Conservation (phyloP, 2,797 vertebrate genomes). For the Notoglanidium macrostoma region DNA sequence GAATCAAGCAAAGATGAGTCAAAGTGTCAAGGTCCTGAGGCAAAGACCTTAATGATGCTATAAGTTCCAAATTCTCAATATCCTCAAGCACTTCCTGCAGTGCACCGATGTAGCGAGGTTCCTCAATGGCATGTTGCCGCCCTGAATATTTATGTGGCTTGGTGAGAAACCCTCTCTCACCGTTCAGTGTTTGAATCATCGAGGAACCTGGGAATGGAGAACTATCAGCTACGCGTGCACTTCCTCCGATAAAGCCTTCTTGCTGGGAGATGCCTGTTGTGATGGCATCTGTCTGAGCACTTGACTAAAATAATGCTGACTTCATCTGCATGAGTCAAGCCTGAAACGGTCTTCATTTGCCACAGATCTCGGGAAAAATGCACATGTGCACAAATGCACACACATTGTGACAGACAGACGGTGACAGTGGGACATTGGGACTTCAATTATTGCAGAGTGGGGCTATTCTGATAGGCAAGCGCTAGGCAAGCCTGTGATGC, state of each 20-base stretch:
- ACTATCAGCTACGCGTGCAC: constrained; percentile 21
- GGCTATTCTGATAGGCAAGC: constrained; percentile 23
- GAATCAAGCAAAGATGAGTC: constrained; percentile 28
- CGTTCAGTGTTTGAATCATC: constrained; percentile 16
- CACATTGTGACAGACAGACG: constrained; percentile 12
- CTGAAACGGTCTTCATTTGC: neutral
- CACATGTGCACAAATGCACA: constrained; percentile 4
- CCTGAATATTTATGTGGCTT: constrained; percentile 42
- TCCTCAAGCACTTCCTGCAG: constrained; percentile 27
- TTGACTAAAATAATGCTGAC: constrained; percentile 34
- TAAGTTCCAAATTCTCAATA: constrained; percentile 11
- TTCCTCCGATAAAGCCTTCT: constrained; percentile 31
- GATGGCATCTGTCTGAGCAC: constrained; percentile 30
- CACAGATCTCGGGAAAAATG: constrained; percentile 3
- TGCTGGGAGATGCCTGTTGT: constrained; percentile 27
- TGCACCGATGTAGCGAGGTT: neutral
- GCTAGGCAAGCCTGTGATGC: constrained; percentile 25
- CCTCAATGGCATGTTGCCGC: neutral
- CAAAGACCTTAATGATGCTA: constrained; percentile 39
- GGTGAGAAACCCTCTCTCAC: neutral
- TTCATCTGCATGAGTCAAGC: constrained; percentile 8
- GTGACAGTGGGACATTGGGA: constrained; percentile 43
- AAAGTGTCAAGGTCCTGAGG: constrained; percentile 34
- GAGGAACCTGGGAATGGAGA: constrained; percentile 14
- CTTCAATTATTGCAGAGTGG: constrained; percentile 48